Percentiles rank a stretch among this genome's conserved stretches.
Conservation (phyloP, 2,797 vertebrate species). For the Urocyon cinereoargenteus region DNA sequence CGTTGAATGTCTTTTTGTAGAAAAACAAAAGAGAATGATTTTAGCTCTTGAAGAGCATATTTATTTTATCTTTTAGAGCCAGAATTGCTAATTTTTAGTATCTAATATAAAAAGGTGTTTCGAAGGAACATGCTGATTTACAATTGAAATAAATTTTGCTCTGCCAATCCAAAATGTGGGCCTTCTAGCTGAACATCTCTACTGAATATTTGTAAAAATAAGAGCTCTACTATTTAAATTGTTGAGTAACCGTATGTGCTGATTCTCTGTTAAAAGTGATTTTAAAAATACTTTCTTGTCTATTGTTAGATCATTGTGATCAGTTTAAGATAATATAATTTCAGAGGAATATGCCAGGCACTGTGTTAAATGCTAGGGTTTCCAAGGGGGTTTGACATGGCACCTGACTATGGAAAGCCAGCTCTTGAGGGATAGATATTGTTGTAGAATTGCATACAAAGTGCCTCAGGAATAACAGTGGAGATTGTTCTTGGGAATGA, state of each 20-base stretch:
- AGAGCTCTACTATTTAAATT: constrained; percentile 39
- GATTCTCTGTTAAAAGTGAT: neutral
- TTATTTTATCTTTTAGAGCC: constrained; percentile 53
- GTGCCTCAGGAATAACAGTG: neutral
- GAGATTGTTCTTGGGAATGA: neutral
- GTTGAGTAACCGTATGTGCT: neutral
- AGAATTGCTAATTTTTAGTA: constrained; percentile 57
- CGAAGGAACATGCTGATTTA: neutral
- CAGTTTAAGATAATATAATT: neutral
- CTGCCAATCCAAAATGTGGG: neutral
- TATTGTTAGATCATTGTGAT: neutral
- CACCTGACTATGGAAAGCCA: neutral
- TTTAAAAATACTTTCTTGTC: neutral
- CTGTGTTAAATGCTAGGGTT: neutral
- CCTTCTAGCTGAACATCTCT: constrained; percentile 1
- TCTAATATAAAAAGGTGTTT: constrained; percentile 44
- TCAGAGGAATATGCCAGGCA: neutral
- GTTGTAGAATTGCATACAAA: neutral
- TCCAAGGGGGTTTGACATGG: neutral
- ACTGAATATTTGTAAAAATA: constrained; percentile 25
- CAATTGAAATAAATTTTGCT: neutral
- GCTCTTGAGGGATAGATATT: neutral
- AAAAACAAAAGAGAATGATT: constrained; percentile 51
- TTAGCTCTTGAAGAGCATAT: constrained; percentile 51
- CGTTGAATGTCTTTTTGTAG: constrained; percentile 15